Evolutionary conservation across 2,113 vertebrate species (phyloP).

Genomic region (Jaculus jaculus): DNA sequence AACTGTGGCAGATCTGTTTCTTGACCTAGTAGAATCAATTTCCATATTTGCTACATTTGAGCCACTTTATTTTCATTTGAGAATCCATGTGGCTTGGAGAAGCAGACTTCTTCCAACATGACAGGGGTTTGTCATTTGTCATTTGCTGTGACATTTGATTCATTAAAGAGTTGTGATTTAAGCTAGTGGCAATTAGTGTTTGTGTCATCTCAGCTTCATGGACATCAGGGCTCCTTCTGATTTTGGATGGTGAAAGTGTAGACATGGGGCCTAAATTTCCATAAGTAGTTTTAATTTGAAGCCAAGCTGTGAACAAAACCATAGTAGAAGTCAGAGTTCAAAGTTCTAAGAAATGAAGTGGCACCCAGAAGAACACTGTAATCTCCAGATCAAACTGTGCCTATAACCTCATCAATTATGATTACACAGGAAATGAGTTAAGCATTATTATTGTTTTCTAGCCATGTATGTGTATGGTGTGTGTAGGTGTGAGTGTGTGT

Average conservation of each 20-base stretch:
- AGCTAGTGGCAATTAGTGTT: no score
- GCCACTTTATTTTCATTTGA: neutral
- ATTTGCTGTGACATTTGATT: neutral
- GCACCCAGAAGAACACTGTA: neutral
- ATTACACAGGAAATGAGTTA: neutral
- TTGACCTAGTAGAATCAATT: no score
- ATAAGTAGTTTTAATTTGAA: neutral
- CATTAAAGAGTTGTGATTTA: neutral
- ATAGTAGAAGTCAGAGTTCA: neutral
- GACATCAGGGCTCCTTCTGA: fast-evolving
- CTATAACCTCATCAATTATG: neutral
- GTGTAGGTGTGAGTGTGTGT: no score
- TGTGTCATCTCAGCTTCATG: neutral
- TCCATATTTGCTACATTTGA: neutral
- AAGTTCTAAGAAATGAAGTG: neutral
- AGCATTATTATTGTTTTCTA: neutral
- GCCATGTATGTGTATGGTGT: no score
- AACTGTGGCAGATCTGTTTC: no score
- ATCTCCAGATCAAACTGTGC: neutral
- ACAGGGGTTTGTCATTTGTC: neutral
- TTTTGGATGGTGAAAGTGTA: neutral
- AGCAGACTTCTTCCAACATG: neutral
- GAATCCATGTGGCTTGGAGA: neutral
- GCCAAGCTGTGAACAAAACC: neutral
- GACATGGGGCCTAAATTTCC: neutral